phyloP scores from a whole-genome alignment of 1,140 invertebrate species.

The Drosophila nasuta region DNA sequence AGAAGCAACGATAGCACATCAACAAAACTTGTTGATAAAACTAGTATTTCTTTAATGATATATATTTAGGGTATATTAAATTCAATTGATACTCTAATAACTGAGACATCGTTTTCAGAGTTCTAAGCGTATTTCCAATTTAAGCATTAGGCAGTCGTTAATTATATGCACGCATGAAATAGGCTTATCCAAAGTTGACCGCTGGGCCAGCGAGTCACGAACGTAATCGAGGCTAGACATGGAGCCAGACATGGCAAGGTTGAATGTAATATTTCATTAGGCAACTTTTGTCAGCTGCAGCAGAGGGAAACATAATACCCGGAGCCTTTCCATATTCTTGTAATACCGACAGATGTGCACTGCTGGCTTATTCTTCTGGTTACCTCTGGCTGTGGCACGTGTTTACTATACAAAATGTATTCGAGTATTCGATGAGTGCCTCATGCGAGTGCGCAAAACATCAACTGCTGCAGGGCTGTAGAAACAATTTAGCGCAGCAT shows the following conservation, averaged over 20 bases:
- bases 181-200: neutral
- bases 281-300: conserved; percentile 26
- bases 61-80: too few species aligned
- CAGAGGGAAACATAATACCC: conserved; percentile 6
- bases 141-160: neutral
- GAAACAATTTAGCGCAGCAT: conserved; percentile 68
- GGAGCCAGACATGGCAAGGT: conserved; percentile 48
- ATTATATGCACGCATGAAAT: conserved; percentile 5
- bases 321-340: neutral
- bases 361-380: neutral
- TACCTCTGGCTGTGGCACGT: conserved; percentile 39
- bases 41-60: too few species aligned
- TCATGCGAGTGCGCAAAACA: conserved; percentile 24
- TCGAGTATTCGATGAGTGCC: conserved; percentile 34
- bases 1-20: too few species aligned
- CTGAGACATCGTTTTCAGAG: too few species aligned
- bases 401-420: conserved; percentile 27
- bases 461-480: conserved; percentile 45
- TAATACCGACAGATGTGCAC: conserved; percentile 24
- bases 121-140: neutral
- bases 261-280: conserved; percentile 62
- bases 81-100: too few species aligned
- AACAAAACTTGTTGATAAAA: too few species aligned
- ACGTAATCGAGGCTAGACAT: conserved; percentile 60
- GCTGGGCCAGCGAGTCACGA: conserved; percentile 30